Conservation (phyloP, 1,140 invertebrate genomes). For the Lordiphosa collinella region DNA sequence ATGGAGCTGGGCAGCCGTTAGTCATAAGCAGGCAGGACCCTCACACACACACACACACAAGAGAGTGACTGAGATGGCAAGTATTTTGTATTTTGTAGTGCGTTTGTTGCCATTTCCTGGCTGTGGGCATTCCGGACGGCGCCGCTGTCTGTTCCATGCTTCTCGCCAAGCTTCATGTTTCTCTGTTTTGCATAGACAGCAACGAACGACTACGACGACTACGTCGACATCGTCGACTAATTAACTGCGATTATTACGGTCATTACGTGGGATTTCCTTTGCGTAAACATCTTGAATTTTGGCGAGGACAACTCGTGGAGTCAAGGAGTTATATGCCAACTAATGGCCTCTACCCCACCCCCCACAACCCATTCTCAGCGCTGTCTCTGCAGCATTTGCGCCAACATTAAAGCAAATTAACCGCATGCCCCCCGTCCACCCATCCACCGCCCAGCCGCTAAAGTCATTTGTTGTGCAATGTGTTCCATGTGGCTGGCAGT, state of each 20-base stretch:
- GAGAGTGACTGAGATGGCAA: conserved; percentile 15
- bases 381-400: conserved; percentile 30
- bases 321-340: conserved; percentile 62
- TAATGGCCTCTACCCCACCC: conserved; percentile 44
- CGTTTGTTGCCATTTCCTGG: conserved; percentile 73
- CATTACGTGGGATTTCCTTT: conserved; percentile 80
- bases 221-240: conserved; percentile 77
- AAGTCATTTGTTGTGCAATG: conserved; percentile 77
- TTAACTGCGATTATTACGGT: conserved; percentile 80
- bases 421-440: conserved; percentile 45
- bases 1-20: conserved; percentile 41
- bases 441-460: conserved; percentile 24
- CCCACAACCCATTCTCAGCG: too few species aligned
- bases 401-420: conserved; percentile 78
- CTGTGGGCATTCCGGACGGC: conserved; percentile 51
- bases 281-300: conserved; percentile 79
- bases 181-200: conserved; percentile 69
- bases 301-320: conserved; percentile 45
- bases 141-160: conserved; percentile 43
- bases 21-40: conserved; percentile 51
- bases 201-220: conserved; percentile 34
- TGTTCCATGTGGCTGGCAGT: conserved; percentile 75
- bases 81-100: conserved; percentile 46
- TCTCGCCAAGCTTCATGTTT: conserved; percentile 32
- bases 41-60: conserved; percentile 19